A percentile compares a stretch with the other conserved stretches of the same genome.
These are phyloP conservation scores for Tetranychus piercei DNA, from an alignment of 2,888 invertebrate species.

Conservation along the genomic window DNA sequence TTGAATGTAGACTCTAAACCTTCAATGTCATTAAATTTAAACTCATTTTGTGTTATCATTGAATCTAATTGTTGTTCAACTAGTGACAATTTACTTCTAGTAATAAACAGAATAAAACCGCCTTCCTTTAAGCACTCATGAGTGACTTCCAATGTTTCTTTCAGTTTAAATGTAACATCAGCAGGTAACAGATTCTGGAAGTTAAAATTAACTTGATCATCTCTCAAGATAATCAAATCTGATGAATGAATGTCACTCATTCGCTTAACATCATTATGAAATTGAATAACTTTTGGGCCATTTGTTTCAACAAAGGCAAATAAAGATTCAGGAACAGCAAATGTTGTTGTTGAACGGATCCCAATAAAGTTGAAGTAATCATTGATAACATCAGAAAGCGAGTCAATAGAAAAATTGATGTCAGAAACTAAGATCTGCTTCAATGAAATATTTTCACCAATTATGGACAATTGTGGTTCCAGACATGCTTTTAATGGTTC, in stretches of 20 bases:
- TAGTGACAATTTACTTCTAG: not conserved
- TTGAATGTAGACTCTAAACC: not conserved
- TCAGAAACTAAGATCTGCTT: not conserved
- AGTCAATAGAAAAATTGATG: not conserved
- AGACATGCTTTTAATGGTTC: not conserved
- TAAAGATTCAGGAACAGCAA: not conserved
- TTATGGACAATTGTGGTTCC: not conserved
- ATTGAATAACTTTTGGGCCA: not conserved
- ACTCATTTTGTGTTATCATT: not conserved
- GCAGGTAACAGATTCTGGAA: not conserved
- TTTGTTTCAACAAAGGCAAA: not conserved
- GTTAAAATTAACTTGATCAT: not conserved
- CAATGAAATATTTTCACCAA: not conserved
- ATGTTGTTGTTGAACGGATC: not conserved
- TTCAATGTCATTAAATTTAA: not conserved
- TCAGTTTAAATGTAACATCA: not conserved
- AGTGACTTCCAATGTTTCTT: not conserved
- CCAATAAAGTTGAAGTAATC: not conserved
- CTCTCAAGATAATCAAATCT: not conserved
- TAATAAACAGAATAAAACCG: slow-evolving; percentile 8
- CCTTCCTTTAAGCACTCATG: slow-evolving; percentile 4
- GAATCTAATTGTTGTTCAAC: slow-evolving; percentile 8
- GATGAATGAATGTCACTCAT: slow-evolving; percentile 5
- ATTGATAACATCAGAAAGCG: not conserved
- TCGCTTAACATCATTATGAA: not conserved